Evolutionary conservation across 2,888 invertebrate genomes (phyloP).

Genomic region (Lasioglossum calceatum): DNA sequence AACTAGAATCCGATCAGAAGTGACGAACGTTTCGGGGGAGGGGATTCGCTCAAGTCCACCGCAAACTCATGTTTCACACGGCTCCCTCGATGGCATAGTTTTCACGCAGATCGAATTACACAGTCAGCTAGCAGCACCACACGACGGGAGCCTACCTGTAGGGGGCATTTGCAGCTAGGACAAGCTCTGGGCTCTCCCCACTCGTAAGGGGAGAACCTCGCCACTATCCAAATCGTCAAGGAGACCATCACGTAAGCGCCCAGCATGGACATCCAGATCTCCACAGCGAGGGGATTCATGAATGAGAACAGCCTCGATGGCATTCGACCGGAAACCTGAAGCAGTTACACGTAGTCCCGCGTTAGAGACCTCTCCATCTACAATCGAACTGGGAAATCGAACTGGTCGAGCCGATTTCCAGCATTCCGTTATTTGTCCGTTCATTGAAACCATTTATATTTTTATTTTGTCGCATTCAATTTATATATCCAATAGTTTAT

Average conservation of each 20-base stretch:
- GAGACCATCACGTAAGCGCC: conserved; percentile 93
- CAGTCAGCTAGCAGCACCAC: conserved; percentile 73
- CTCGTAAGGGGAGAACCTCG: conserved; percentile 93
- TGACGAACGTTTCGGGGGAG: too few relatives aligned
- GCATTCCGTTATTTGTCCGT: background rate
- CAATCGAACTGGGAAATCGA: background rate
- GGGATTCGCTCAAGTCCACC: background rate
- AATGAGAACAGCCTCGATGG: conserved; percentile 92
- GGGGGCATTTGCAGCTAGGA: conserved; percentile 85
- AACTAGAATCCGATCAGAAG: background rate
- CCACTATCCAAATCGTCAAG: conserved; percentile 93
- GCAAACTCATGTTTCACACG: background rate
- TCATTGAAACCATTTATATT: background rate
- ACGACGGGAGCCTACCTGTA: conserved; percentile 82
- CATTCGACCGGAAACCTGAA: conserved; percentile 87
- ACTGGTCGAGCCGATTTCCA: background rate
- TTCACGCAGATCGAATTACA: background rate
- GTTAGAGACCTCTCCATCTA: conserved; percentile 25
- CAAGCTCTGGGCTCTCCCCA: conserved; percentile 89
- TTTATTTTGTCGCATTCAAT: too few relatives aligned
- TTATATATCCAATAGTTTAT: too few relatives aligned
- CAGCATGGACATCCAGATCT: conserved; percentile 93
- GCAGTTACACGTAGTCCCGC: conserved; percentile 69
- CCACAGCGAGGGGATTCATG: conserved; percentile 92
- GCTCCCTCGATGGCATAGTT: background rate